A percentile compares a stretch with the other conserved stretches of the same genome.
phyloP scores from a whole-genome alignment of 2,797 vertebrate species.

The Microcaecilia unicolor region DNA sequence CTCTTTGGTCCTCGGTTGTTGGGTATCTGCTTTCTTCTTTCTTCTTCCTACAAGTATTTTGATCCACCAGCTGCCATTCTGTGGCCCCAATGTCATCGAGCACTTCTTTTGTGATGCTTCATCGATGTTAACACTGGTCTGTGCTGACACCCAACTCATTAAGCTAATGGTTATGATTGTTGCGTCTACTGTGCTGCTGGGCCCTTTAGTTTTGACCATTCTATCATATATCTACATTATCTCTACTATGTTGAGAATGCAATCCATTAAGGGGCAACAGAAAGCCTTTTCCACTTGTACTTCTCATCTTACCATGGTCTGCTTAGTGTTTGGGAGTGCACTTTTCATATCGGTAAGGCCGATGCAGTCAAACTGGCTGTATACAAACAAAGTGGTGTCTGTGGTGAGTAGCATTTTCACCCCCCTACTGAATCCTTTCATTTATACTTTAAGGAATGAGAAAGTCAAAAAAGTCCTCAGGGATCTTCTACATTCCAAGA shows the following conservation, averaged over 20 bases:
- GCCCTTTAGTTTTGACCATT: constrained; percentile 18
- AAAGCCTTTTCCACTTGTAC: constrained; percentile 19
- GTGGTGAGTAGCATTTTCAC: constrained; percentile 28
- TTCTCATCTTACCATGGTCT: constrained; percentile 21
- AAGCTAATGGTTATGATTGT: constrained; percentile 13
- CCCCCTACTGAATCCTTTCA: constrained; percentile 29
- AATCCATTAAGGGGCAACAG: constrained; percentile 17
- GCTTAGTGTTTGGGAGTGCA: constrained; percentile 7
- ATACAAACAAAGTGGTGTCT: constrained; percentile 20
- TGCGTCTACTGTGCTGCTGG: constrained; percentile 18
- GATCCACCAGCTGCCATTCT: not conserved
- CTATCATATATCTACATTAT: constrained; percentile 25
- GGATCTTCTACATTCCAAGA: too few relatives aligned
- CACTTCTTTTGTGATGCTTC: constrained; percentile 34
- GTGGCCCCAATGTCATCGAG: constrained; percentile 10
- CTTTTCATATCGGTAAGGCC: constrained; percentile 37
- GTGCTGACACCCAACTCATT: constrained; percentile 11
- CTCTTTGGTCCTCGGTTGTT: constrained; percentile 7
- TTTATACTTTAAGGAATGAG: constrained; percentile 27
- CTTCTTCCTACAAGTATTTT: not conserved
- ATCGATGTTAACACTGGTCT: constrained; percentile 26
- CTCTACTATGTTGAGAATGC: constrained; percentile 12
- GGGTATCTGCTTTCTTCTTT: constrained; percentile 1
- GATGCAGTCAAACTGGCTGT: constrained; percentile 21
- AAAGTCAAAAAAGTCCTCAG: constrained; percentile 20